phyloP scores from a whole-genome alignment of 1,140 invertebrate genomes.

The Saccostrea glomerata region DNA sequence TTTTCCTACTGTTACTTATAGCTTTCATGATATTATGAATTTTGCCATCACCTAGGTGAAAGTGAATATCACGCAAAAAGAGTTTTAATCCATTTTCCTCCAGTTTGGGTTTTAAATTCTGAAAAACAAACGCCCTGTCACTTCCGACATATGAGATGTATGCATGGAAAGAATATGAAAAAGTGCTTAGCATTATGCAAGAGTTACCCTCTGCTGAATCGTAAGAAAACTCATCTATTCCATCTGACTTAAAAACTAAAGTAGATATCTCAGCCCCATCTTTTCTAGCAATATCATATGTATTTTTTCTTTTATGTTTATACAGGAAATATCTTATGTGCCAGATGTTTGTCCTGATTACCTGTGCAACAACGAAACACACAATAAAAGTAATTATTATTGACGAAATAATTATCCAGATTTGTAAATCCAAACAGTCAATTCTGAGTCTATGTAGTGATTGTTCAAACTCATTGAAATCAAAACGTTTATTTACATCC shows the following conservation, averaged over 20 bases:
- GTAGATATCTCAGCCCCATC: neutral
- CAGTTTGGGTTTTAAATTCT: neutral
- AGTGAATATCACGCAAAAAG: neutral
- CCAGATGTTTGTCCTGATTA: neutral
- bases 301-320: neutral
- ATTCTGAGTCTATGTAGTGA: neutral
- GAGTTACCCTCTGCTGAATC: neutral
- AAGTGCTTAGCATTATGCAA: neutral
- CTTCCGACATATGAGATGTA: neutral
- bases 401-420: neutral
- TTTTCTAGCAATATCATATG: neutral
- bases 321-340: neutral
- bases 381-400: neutral
- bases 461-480: neutral
- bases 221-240: neutral
- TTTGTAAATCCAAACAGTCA: neutral
- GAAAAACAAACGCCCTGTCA: neutral
- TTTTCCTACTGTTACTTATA: neutral
- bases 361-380: neutral
- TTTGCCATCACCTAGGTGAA: neutral
- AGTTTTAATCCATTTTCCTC: neutral
- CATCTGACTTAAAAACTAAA: neutral
- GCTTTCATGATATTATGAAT: neutral
- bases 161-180: neutral
- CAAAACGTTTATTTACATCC: neutral